Base-by-base conservation (phyloP, 2,113 vertebrate species). In the Tragulus kanchil region DNA sequence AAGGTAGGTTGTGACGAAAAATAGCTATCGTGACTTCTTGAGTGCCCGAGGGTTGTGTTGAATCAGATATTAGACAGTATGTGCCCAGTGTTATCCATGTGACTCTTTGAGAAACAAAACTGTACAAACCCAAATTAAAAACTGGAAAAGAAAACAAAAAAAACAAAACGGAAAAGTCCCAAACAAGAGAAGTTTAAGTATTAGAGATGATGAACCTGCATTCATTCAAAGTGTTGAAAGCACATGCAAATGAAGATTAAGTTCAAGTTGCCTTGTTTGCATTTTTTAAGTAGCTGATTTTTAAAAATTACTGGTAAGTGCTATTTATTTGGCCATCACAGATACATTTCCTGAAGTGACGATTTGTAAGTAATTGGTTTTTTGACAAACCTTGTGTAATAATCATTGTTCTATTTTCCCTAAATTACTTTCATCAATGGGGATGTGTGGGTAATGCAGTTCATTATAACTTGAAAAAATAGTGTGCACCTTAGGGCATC, bases 211-310 rank as follows among this genome's bases (percentile, higher is more conserved):
- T 54, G 79, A 83, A 85, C 6, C 8, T 50, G 79, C 93, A 92
- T 86, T 94, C 69, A 75, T 85, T 62, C 89, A 58, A 83, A 62
- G 50, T 75, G 21, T 26, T 13, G 82, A 92, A 94, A 85, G 17
- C 23, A 84, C 6, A 36, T 3, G 54, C 17, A 90, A 56, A 59
- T 2, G 1, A 77, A 83, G 56, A 17, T 95, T 92, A 82, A 84
- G 19, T 86, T 85, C 81, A 87, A 64, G n/a, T 96, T 93, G 48
- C 59, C 11, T 23, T 77, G 26, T 95, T 86, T 78, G 79, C 78
- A 52, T 67, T 96, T 94, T 95, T 5, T 92, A 71, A 83, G 54
- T 48, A 92, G 28, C 16, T 65, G 31, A 52, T 48, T 78, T 73
- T 42, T 3, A 12, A 73, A 73, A 73, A 73, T 12, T 12, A 54